Evolutionary conservation across 2,888 invertebrate genomes (phyloP), one percentile per base, ranked within the genome.

Genomic region (Cloeon dipterum): DNA sequence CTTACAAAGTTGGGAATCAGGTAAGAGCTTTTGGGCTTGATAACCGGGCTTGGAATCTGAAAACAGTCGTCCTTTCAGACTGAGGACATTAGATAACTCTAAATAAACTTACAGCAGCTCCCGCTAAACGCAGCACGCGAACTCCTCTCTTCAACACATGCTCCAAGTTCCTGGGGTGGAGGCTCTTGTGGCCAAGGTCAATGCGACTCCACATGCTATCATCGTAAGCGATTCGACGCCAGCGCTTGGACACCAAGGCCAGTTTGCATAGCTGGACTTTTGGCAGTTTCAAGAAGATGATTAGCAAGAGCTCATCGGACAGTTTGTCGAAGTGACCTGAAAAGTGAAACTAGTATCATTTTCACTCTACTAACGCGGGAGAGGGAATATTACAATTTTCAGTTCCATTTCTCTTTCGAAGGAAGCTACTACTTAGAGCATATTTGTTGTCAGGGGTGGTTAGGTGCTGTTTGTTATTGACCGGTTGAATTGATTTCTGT

Each of bases 281-380:
- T 1, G 85, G 81, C 37, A 91, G 61, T 74, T 75, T 82, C 43
- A 72, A 67, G 47, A 89, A 74, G 37, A 93, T 74, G 43, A 70
- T 66, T 17, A 91, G 59, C 32, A 89, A 66, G 47, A 89, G 72
- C 58, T 91, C 91, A 56, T 91, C 88, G 0, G 88, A 83, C 7
- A 89, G 57, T 5, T 62, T 57, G 14, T 64, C 63, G 56, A 86
- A 85, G 34, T 74, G 65, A 54, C 82, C 74, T 59, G 54, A 52
- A 45, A 59, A 58, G 48, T 39, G 51, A 41, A 51, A 49, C n/a
- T n/a, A n/a, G n/a, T n/a, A n/a, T n/a, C n/a, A n/a, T n/a, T n/a
- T n/a, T n/a, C n/a, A n/a, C n/a, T n/a, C n/a, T n/a, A n/a, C n/a
- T n/a, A n/a, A n/a, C n/a, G n/a, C n/a, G n/a, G n/a, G n/a, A n/a